A percentile compares a stretch with the other conserved stretches of the same genome.
Conservation (phyloP, 2,888 invertebrate species). For the Serripes groenlandicus region DNA sequence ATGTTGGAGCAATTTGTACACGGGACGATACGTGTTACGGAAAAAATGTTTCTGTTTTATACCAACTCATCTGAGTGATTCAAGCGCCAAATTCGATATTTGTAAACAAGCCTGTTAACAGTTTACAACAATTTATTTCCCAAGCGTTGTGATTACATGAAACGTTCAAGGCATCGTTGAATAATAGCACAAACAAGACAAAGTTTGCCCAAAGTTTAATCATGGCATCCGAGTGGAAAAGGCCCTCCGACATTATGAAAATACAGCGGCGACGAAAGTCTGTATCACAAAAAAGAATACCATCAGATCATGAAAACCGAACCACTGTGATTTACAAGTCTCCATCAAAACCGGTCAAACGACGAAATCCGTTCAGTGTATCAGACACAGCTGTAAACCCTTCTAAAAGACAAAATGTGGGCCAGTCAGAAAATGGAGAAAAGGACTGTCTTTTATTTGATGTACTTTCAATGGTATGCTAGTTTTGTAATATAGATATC, state of each 20-base stretch:
- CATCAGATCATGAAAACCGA: slow-evolving; percentile 50
- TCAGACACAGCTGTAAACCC: slow-evolving; percentile 35
- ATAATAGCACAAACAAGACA: neutral
- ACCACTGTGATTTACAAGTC: slow-evolving; percentile 64
- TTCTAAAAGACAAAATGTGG: slow-evolving; percentile 43
- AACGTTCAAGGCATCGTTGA: neutral
- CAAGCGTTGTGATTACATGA: neutral
- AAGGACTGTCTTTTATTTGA: neutral
- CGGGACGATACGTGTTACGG: too few species aligned
- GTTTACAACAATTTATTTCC: neutral
- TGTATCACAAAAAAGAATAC: slow-evolving; percentile 59
- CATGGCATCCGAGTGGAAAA: slow-evolving; percentile 87
- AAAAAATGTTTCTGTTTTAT: neutral
- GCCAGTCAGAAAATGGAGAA: neutral
- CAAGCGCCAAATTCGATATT: slow-evolving; percentile 35
- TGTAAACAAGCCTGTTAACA: neutral
- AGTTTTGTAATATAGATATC: too few species aligned
- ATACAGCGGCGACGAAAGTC: slow-evolving; percentile 91
- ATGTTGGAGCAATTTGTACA: too few species aligned
- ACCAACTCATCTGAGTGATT: slow-evolving; percentile 12
- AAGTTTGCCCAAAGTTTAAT: neutral
- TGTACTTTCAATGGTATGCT: neutral
- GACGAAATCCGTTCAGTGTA: slow-evolving; percentile 59
- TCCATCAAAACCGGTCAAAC: slow-evolving; percentile 60
- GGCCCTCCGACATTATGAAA: slow-evolving; percentile 90